phyloP scores from a whole-genome alignment of 2,113 vertebrate genomes.

The Piliocolobus tephrosceles region DNA sequence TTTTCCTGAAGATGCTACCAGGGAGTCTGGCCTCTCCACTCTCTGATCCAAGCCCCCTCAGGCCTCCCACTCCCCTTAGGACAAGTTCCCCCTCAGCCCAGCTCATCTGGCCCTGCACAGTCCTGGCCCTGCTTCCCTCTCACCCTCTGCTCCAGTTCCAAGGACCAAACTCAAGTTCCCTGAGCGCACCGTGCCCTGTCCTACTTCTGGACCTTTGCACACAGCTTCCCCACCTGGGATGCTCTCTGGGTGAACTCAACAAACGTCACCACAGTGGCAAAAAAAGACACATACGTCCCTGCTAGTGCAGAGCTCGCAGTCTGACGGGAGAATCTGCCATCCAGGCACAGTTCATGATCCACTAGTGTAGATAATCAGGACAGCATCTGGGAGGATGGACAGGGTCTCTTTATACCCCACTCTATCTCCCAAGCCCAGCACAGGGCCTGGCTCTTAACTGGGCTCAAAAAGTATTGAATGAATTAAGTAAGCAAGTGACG shows the following conservation, averaged over 20 bases:
- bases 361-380: background rate
- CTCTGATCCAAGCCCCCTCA: background rate
- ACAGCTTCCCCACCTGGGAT: background rate
- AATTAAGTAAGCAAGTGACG: background rate
- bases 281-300: background rate
- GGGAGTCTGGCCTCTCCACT: background rate
- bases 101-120: background rate
- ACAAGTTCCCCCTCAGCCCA: background rate
- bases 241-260: background rate
- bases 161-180: background rate
- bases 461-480: background rate
- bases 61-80: background rate
- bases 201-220: slow-evolving; percentile 53
- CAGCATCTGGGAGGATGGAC: background rate
- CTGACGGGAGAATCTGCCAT: too few species aligned
- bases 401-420: background rate
- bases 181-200: background rate
- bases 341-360: rapidly evolving
- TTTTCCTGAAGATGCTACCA: background rate
- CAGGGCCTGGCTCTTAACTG: background rate
- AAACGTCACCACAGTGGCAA: background rate
- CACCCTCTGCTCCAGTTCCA: slow-evolving; percentile 43
- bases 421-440: background rate
- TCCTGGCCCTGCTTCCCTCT: background rate
- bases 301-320: background rate